Evolutionary conservation across 2,113 vertebrate species (phyloP), one percentile per base, ranked within the genome.

Genomic region (Ammodytes marinus): DNA sequence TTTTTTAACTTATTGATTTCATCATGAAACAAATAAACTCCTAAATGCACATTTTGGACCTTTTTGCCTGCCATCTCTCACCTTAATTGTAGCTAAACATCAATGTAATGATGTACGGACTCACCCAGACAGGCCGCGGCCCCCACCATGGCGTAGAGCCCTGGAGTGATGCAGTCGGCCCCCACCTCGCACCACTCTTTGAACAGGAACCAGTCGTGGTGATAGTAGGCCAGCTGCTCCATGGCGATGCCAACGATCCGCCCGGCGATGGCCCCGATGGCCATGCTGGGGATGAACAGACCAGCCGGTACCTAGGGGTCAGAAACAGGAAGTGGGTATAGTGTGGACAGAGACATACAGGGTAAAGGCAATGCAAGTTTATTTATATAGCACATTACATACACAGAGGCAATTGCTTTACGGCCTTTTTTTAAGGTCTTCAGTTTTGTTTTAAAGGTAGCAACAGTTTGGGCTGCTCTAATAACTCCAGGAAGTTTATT

Each of bases 261-360:
- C 42, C 98, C 98, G 0, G 98, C 98, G 66, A 99, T 99, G 0
- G 98, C 98, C 7, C 98, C 98, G 4, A 99, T 98, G 59, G 98
- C 98, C 98, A 99, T 99, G 87, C 98, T 99, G 75, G 98, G 98
- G 88, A 99, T 99, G 91, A 99, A 99, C 92, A 99, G 80, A 49
- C 98, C 98, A 0, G 98, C 97, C 0, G 98, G 98, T 2, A 99
- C 98, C 98, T 99, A 81, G 6, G 74, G 85, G 8, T 0, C 12
- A 59, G 50, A 47, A 46, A 37, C 12, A 14, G 15, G 6, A 47
- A 17, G 4, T 1, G 6, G 17, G 5, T 39, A 42, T 3, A 55
- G 47, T 4, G 19, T 5, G 6, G 17, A n/a, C 3, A 2, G 19
- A 19, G 9, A 52, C 7, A 3, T 1, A 0, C 0, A 4, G 13